These are phyloP conservation scores for Pteruthius melanotis DNA, from an alignment of 2,113 vertebrate species.

Conservation along the genomic window DNA sequence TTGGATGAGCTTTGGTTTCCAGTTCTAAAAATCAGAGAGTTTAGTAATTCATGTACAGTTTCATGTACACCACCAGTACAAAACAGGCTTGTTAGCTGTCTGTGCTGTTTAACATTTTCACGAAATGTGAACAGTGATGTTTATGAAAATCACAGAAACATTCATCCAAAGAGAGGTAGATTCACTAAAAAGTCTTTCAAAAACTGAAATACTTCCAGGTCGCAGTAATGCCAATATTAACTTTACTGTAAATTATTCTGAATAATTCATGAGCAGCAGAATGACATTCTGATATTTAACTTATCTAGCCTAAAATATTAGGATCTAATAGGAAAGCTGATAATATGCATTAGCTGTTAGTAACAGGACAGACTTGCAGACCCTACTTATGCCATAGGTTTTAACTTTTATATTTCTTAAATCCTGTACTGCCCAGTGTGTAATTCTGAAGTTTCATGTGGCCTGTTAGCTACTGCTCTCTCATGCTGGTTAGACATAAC, in stretches of 20 bases:
- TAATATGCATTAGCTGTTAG: not conserved
- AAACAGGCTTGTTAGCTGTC: not conserved
- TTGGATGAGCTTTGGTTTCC: not conserved
- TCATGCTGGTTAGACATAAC: too few species aligned
- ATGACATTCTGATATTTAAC: conserved; percentile 27
- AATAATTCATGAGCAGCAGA: conserved; percentile 37
- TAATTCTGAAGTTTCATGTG: too few species aligned
- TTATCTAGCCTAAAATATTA: conserved; percentile 21
- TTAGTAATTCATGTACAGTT: not conserved
- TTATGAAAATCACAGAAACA: not conserved
- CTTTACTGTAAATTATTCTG: not conserved
- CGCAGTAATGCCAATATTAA: not conserved
- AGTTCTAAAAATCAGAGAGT: not conserved
- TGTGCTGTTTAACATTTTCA: not conserved
- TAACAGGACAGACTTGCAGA: not conserved
- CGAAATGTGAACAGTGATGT: not conserved
- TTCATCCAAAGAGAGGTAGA: not conserved
- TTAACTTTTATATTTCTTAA: too few species aligned
- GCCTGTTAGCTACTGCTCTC: too few species aligned
- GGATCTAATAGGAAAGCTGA: not conserved
- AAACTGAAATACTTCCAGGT: conserved; percentile 9
- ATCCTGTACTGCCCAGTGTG: too few species aligned
- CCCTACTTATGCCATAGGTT: not conserved
- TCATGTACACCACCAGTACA: not conserved
- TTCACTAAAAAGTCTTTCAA: not conserved